A percentile compares a stretch with the other conserved stretches of the same genome.
phyloP scores from a whole-genome alignment of 2,888 invertebrate species.

The Saturnia japonica region DNA sequence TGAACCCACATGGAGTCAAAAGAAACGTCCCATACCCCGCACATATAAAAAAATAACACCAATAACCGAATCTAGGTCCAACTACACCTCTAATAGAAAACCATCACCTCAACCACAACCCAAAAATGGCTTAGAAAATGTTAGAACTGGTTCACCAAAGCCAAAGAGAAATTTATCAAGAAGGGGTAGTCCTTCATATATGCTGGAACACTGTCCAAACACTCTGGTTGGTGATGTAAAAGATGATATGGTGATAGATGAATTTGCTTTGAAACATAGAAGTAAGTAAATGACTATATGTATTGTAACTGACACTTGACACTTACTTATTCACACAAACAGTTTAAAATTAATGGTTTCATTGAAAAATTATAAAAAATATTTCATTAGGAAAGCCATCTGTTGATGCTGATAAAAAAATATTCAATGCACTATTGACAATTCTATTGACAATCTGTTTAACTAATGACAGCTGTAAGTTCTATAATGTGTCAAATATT shows the following conservation, averaged over 20 bases:
- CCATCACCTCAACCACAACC: constrained; percentile 35
- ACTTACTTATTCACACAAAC: no score
- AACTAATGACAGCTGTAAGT: background rate
- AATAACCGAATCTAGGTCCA: constrained; percentile 47
- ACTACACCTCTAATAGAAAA: constrained; percentile 40
- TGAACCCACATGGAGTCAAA: constrained; percentile 46
- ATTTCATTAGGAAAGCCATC: no score
- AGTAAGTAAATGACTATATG: constrained; percentile 46
- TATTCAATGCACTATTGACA: no score
- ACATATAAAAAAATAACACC: constrained; percentile 43
- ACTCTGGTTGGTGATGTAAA: constrained; percentile 54
- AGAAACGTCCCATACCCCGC: constrained; percentile 41
- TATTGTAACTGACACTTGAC: no score
- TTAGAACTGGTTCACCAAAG: constrained; percentile 30
- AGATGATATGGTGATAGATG: constrained; percentile 38
- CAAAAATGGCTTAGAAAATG: constrained; percentile 40
- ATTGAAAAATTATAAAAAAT: no score
- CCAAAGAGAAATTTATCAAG: constrained; percentile 40
- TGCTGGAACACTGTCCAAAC: constrained; percentile 53
- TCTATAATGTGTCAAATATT: background rate
- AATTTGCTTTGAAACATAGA: constrained; percentile 51
- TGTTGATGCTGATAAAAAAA: no score
- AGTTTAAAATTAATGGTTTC: background rate
- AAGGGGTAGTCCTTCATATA: constrained; percentile 43
- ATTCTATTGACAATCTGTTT: no score